Evolutionary conservation across 2,797 vertebrate genomes (phyloP).

Genomic region (Odontamblyopus lacepedii): DNA sequence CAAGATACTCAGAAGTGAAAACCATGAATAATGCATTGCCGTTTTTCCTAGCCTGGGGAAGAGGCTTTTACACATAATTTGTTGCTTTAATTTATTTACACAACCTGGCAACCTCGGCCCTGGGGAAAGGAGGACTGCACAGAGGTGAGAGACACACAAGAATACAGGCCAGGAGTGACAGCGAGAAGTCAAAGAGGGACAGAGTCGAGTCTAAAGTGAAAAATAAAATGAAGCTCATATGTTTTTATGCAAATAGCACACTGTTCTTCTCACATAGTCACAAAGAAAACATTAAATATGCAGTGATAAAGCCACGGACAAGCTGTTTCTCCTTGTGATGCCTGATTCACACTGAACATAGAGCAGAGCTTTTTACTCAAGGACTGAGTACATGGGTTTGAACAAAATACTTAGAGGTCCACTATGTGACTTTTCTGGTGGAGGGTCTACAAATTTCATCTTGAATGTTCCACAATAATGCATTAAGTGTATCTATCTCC

Average conservation of each 20-base stretch:
- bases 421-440: neutral
- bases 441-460: neutral
- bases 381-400: neutral
- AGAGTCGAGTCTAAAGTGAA: neutral
- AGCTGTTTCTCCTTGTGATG: constrained; percentile 1
- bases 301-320: neutral
- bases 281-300: constrained; percentile 15
- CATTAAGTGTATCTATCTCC: neutral
- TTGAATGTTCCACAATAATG: neutral
- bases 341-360: neutral
- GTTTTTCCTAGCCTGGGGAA: constrained; percentile 65
- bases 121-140: constrained; percentile 50
- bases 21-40: constrained; percentile 71
- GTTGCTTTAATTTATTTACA: constrained; percentile 78
- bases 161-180: neutral
- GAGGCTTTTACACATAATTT: constrained; percentile 76
- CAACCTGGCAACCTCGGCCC: constrained; percentile 65
- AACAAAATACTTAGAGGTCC: neutral
- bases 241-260: neutral
- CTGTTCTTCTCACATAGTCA: constrained; percentile 7
- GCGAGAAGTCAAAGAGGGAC: neutral
- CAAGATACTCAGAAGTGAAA: constrained; percentile 60
- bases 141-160: constrained; percentile 12
- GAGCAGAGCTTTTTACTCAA: neutral
- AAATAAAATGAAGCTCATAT: neutral